A percentile compares a stretch with the other conserved stretches of the same genome.
phyloP scores from a whole-genome alignment of 2,797 vertebrate genomes.

The Moxostoma hubbsi region DNA sequence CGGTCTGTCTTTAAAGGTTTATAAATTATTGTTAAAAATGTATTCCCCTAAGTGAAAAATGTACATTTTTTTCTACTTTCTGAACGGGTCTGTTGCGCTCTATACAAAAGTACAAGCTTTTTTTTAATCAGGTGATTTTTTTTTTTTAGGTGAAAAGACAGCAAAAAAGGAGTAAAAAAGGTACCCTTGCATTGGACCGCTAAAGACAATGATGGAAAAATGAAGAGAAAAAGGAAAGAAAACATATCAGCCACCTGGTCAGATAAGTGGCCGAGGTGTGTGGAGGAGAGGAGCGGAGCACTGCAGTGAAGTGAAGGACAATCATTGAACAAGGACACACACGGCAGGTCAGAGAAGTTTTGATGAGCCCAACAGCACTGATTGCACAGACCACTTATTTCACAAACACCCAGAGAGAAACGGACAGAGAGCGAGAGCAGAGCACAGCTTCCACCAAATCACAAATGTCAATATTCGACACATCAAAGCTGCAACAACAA shows the following conservation, averaged over 20 bases:
- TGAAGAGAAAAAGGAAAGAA: constrained; percentile 15
- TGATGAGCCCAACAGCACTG: constrained; percentile 41
- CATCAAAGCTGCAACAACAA: constrained; percentile 35
- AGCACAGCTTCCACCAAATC: constrained; percentile 31
- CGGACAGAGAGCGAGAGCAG: not conserved
- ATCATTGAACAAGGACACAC: constrained; percentile 53
- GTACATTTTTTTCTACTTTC: too few species aligned
- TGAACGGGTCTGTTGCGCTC: too few species aligned
- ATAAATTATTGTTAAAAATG: too few species aligned
- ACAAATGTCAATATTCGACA: constrained; percentile 39
- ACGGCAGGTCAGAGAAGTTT: constrained; percentile 45
- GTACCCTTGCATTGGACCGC: not conserved
- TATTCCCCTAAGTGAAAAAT: too few species aligned
- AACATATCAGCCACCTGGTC: constrained; percentile 44
- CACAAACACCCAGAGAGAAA: constrained; percentile 52
- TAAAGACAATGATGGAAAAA: constrained; percentile 20
- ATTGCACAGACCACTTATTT: constrained; percentile 42
- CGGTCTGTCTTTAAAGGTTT: too few species aligned
- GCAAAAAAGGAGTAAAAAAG: not conserved
- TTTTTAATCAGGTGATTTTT: too few species aligned
- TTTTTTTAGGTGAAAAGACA: not conserved
- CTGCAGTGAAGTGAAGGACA: constrained; percentile 56
- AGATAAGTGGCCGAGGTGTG: constrained; percentile 41
- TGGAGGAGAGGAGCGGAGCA: constrained; percentile 33
- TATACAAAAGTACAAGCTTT: too few species aligned